Percentiles rank a stretch among this genome's conserved stretches.
These are phyloP conservation scores for Centropristis striata DNA, from an alignment of 2,113 vertebrate species.

Conservation along the genomic window DNA sequence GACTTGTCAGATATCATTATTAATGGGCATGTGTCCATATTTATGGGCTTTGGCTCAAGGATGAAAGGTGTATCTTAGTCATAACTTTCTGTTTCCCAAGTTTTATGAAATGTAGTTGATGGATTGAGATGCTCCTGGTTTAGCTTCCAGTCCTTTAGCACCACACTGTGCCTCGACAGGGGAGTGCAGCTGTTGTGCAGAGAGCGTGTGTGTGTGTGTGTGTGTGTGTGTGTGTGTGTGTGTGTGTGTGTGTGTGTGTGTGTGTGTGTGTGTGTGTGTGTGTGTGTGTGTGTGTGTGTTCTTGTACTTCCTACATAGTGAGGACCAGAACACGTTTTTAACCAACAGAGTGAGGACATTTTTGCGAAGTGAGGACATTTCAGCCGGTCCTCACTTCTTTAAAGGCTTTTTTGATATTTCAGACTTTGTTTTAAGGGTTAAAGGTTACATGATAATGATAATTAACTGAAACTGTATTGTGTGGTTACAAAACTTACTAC, in stretches of 20 bases:
- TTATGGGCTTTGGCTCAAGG: conserved; percentile 12
- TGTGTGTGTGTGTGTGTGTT: background rate
- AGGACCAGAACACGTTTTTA: too few relatives aligned
- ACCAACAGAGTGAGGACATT: too few relatives aligned
- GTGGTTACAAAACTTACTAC: too few relatives aligned
- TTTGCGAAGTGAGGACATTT: too few relatives aligned
- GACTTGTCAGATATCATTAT: conserved; percentile 5
- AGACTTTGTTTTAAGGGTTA: too few relatives aligned
- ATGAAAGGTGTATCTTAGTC: conserved; percentile 11
- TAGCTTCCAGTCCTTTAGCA: conserved; percentile 51
- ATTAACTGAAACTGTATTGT: too few relatives aligned
- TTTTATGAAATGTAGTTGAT: conserved; percentile 28
- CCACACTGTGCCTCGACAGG: conserved; percentile 53
- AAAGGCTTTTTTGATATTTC: too few relatives aligned
- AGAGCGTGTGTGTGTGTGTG: background rate
- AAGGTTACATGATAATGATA: too few relatives aligned
- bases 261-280: background rate
- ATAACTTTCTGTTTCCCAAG: conserved; percentile 18
- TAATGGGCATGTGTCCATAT: conserved; percentile 23
- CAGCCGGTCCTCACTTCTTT: too few relatives aligned
- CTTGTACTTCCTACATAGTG: too few relatives aligned
- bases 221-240: background rate
- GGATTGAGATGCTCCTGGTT: conserved; percentile 6
- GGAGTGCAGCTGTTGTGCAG: conserved; percentile 8
- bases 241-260: background rate